phyloP scores from a whole-genome alignment of 1,140 invertebrate species.

The Colletes latitarsis region DNA sequence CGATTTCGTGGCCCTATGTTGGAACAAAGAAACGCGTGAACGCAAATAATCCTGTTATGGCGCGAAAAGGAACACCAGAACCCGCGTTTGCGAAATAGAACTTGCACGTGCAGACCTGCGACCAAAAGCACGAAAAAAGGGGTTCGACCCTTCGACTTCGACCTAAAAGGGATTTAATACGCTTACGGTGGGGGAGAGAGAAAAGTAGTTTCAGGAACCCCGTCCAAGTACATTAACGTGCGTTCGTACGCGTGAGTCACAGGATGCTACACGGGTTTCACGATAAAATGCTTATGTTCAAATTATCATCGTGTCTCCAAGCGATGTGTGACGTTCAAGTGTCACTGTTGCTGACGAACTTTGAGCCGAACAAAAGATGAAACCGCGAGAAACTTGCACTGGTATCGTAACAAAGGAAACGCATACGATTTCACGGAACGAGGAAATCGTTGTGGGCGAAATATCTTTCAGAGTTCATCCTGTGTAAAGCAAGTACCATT shows the following conservation, averaged over 20 bases:
- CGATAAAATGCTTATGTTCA: slow-evolving; percentile 45
- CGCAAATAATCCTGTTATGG: slow-evolving; percentile 3
- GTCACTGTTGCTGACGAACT: neutral
- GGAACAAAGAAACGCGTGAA: neutral
- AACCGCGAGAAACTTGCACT: neutral
- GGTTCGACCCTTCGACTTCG: slow-evolving; percentile 41
- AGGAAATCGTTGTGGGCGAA: too few species aligned
- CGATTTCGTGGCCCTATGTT: neutral
- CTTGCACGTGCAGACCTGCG: neutral
- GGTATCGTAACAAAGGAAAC: too few species aligned
- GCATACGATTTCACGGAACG: too few species aligned
- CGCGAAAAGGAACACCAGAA: neutral
- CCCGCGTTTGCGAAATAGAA: neutral
- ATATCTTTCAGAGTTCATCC: too few species aligned
- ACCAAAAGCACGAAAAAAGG: neutral
- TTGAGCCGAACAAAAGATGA: slow-evolving; percentile 11
- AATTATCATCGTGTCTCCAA: slow-evolving; percentile 26
- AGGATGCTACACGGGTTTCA: slow-evolving; percentile 47
- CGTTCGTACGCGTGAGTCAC: slow-evolving; percentile 35
- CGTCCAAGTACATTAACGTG: neutral
- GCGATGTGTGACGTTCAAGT: slow-evolving; percentile 32
- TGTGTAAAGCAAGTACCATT: too few species aligned
- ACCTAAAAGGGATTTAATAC: slow-evolving; percentile 55
- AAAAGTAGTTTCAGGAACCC: slow-evolving; percentile 37
- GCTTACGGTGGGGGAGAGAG: slow-evolving; percentile 31